phyloP scores from a whole-genome alignment of 2,113 vertebrate genomes.

The Strix aluco region DNA sequence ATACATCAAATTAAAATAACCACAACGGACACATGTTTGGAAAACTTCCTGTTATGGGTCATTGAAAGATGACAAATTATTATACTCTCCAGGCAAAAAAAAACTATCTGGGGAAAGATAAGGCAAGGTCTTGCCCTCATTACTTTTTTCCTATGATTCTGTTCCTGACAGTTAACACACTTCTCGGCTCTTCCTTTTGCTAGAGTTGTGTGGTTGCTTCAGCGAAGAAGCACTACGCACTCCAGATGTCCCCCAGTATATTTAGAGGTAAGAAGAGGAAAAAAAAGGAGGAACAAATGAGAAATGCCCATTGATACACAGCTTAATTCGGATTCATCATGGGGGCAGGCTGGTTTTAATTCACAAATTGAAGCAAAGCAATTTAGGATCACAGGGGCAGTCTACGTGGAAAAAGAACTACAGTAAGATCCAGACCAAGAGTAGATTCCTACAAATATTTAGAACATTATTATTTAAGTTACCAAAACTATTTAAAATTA shows the following conservation, averaged over 20 bases:
- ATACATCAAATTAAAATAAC: not conserved
- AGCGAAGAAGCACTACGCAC: not conserved
- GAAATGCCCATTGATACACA: not conserved
- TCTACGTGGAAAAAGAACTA: not conserved
- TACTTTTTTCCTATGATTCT: not conserved
- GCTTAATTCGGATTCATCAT: not conserved
- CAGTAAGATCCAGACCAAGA: not conserved
- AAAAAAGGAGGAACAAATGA: not conserved
- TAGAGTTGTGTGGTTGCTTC: not conserved
- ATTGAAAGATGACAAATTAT: not conserved
- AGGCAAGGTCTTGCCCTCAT: not conserved
- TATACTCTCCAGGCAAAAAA: not conserved
- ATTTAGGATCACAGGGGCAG: not conserved
- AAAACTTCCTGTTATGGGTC: not conserved
- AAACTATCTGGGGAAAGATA: not conserved
- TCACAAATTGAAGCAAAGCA: not conserved
- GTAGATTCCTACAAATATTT: not conserved
- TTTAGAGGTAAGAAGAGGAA: not conserved
- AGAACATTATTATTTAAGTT: not conserved
- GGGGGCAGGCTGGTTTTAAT: not conserved
- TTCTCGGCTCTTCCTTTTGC: not conserved
- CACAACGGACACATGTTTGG: not conserved
- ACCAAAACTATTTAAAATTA: not conserved
- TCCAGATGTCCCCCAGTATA: not conserved
- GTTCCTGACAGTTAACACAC: not conserved